Conservation (phyloP, 1,140 invertebrate genomes). For the Chironomus striatipennis region DNA sequence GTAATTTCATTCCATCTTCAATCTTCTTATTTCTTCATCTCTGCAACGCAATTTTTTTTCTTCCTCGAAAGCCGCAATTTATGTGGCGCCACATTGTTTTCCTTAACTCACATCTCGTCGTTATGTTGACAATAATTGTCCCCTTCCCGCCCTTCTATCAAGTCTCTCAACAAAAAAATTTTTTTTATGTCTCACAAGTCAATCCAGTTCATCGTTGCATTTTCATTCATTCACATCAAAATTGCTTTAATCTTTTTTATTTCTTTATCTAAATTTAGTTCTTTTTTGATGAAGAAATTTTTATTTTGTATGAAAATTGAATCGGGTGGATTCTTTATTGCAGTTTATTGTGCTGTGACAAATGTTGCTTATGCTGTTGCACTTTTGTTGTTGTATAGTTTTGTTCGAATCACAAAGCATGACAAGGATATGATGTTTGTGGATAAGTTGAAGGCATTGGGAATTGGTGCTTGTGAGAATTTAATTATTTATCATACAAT, state of each 20-base stretch:
- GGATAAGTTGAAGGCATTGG: neutral
- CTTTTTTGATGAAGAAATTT: neutral
- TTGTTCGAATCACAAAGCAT: neutral
- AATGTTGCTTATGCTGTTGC: neutral
- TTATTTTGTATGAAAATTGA: neutral
- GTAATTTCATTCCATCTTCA: too few relatives aligned
- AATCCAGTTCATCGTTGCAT: neutral
- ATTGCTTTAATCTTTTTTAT: too few relatives aligned
- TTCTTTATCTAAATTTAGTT: neutral
- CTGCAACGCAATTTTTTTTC: too few relatives aligned
- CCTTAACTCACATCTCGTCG: too few relatives aligned
- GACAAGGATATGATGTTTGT: neutral
- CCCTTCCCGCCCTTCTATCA: too few relatives aligned
- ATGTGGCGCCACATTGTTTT: too few relatives aligned
- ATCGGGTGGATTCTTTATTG: neutral
- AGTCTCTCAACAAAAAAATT: too few relatives aligned
- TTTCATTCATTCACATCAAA: conserved; percentile 7
- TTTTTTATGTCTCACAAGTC: neutral
- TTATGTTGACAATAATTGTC: too few relatives aligned
- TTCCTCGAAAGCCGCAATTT: too few relatives aligned
- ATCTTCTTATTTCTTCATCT: too few relatives aligned
- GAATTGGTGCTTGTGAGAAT: neutral
- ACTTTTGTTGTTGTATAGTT: neutral
- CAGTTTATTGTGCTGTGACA: neutral
- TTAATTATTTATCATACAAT: neutral